Percentiles rank a stretch among this genome's conserved stretches.
Evolutionary conservation across 2,797 vertebrate species (phyloP).

Genomic region (Myotis planiceps): DNA sequence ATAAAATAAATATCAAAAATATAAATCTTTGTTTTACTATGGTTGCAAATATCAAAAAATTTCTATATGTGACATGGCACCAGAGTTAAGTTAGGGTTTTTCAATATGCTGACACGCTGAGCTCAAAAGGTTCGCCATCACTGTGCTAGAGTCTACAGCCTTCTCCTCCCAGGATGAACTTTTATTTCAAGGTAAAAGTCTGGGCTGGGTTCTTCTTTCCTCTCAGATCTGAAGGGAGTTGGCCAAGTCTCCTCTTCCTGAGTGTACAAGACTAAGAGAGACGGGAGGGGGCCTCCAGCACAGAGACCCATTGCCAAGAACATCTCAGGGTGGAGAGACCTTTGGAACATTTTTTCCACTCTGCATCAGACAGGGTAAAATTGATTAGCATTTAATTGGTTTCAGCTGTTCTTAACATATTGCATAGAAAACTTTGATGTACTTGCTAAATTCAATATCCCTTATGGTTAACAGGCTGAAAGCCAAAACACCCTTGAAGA

Average conservation of each 20-base stretch:
- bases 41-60: too few species aligned
- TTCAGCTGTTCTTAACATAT: conserved; percentile 76
- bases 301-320: conserved; percentile 66
- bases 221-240: conserved; percentile 33
- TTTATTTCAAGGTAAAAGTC: conserved; percentile 28
- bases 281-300: conserved; percentile 41
- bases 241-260: conserved; percentile 18
- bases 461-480: conserved; percentile 72
- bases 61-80: too few species aligned
- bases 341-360: conserved; percentile 79
- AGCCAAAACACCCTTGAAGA: conserved; percentile 44
- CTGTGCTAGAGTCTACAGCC: not conserved
- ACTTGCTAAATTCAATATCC: conserved; percentile 71
- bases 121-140: too few species aligned
- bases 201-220: conserved; percentile 22
- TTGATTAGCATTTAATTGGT: conserved; percentile 81
- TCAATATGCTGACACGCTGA: too few species aligned
- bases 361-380: conserved; percentile 74
- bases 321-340: conserved; percentile 75
- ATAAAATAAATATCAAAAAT: too few species aligned
- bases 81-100: too few species aligned
- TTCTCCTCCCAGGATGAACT: not conserved
- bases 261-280: conserved; percentile 54
- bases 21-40: too few species aligned
- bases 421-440: conserved; percentile 57